These are phyloP conservation scores for Hypocryptadius cinnamomeus DNA, from an alignment of 2,113 vertebrate species.

Conservation along the genomic window DNA sequence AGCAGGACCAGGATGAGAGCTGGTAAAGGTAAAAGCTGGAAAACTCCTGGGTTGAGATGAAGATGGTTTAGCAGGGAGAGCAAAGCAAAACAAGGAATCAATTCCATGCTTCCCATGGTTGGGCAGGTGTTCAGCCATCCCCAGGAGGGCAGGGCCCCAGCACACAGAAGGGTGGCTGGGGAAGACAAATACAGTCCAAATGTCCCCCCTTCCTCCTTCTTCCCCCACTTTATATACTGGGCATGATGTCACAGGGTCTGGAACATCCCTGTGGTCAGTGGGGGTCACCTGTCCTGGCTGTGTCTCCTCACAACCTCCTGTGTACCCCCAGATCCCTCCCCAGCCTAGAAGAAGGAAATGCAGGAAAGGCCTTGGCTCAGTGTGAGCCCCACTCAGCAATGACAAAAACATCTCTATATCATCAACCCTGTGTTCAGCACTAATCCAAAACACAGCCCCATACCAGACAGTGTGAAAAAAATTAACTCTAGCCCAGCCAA, in stretches of 20 bases:
- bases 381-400: neutral
- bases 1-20: neutral
- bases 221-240: neutral
- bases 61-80: neutral
- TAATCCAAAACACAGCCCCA: neutral
- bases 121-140: neutral
- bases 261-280: neutral
- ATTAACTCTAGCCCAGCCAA: neutral
- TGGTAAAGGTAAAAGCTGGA: neutral
- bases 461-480: neutral
- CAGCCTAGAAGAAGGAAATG: neutral
- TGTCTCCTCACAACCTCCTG: neutral
- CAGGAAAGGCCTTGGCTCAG: neutral
- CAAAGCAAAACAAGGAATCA: neutral
- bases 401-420: neutral
- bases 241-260: neutral
- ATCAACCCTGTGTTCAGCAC: neutral
- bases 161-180: neutral
- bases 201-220: neutral
- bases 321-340: neutral
- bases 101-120: neutral
- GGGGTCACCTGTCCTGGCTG: neutral
- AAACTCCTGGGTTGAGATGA: neutral
- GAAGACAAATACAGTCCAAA: neutral
- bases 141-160: neutral